Conservation (phyloP, 2,113 vertebrate genomes). For the Callopanchax toddi region DNA sequence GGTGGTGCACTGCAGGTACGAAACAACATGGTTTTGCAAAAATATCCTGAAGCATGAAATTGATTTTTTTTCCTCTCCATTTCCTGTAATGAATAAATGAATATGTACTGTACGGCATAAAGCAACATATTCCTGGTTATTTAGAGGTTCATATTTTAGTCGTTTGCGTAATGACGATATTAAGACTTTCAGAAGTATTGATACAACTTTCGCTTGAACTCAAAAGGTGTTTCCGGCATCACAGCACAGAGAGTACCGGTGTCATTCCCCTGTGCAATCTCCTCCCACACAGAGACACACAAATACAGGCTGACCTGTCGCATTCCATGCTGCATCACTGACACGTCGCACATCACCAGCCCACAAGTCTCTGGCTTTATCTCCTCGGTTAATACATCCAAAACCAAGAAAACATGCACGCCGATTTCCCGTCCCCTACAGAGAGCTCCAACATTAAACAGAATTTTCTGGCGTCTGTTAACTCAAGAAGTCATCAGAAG, state of each 20-base stretch:
- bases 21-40: conserved; percentile 34
- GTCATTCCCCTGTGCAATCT: conserved; percentile 55
- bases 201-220: conserved; percentile 42
- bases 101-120: conserved; percentile 41
- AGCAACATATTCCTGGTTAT: conserved; percentile 20
- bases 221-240: conserved; percentile 51
- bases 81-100: conserved; percentile 69
- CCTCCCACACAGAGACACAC: conserved; percentile 47
- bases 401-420: conserved; percentile 41
- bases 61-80: conserved; percentile 54
- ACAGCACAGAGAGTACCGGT: conserved; percentile 48
- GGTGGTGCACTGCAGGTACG: conserved; percentile 99
- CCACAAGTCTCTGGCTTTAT: conserved; percentile 42
- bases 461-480: conserved; percentile 51
- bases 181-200: background rate
- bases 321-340: conserved; percentile 15
- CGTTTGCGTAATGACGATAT: conserved; percentile 5
- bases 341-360: conserved; percentile 47
- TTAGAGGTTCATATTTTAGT: conserved; percentile 22
- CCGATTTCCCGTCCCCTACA: conserved; percentile 47
- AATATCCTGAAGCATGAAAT: conserved; percentile 65
- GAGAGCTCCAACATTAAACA: conserved; percentile 32
- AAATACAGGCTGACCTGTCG: conserved; percentile 34
- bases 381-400: conserved; percentile 42
- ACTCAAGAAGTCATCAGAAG: conserved; percentile 48